Conservation (phyloP, 2,888 invertebrate genomes). For the Drosophila buzzatii region DNA sequence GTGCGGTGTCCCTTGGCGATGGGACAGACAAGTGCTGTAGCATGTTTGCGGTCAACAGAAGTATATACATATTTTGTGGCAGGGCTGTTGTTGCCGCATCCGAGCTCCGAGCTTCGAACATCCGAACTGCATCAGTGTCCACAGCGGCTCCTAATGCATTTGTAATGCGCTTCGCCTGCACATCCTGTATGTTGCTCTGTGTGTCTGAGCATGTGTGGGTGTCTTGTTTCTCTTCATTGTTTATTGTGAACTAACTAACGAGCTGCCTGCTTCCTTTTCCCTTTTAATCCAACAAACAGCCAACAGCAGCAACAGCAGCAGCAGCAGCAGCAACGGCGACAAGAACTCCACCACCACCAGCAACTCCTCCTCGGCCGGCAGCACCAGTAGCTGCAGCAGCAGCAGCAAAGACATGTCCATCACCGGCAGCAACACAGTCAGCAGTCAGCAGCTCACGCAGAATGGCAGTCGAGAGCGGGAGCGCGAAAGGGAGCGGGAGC, state of each 20-base stretch:
- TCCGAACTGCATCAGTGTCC: constrained; percentile 3
- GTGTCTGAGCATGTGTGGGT: constrained; percentile 1
- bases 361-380: constrained; percentile 45
- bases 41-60: constrained; percentile 73
- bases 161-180: constrained; percentile 83
- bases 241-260: constrained; percentile 64
- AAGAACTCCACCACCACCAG: constrained; percentile 25
- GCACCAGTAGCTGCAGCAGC: constrained; percentile 31
- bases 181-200: constrained; percentile 57
- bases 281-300: constrained; percentile 48
- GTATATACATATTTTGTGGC: constrained; percentile 44
- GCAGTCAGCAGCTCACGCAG: constrained; percentile 41
- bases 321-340: constrained; percentile 60
- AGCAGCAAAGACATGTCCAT: constrained; percentile 63
- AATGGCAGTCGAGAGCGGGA: constrained; percentile 56
- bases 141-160: constrained; percentile 79
- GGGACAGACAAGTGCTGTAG: constrained; percentile 65
- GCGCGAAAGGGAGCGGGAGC: constrained; percentile 37
- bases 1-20: constrained; percentile 14
- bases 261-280: constrained; percentile 29
- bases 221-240: constrained; percentile 52
- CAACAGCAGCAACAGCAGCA: constrained; percentile 56
- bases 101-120: constrained; percentile 13
- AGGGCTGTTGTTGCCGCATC: constrained; percentile 53
- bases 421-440: constrained; percentile 55